These are phyloP conservation scores for Pocillopora grandis DNA, from an alignment of 92 coral and sea anemone species.

Conservation along the genomic window DNA sequence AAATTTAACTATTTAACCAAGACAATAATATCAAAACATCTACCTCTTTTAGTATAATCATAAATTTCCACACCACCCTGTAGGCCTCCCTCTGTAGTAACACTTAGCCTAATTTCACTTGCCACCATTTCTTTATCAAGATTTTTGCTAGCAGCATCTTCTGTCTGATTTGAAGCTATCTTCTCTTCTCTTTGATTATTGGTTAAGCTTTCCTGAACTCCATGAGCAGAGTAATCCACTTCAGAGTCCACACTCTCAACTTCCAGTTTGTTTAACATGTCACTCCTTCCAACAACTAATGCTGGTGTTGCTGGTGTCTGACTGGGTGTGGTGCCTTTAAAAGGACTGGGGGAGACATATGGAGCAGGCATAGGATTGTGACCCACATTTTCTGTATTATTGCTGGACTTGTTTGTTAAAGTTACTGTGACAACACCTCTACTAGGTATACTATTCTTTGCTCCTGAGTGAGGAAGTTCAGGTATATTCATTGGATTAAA, in stretches of 20 bases:
- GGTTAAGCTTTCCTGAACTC: neutral
- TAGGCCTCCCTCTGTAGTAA: slow-evolving; percentile 52
- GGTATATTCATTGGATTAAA: slow-evolving; percentile 69
- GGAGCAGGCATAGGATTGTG: slow-evolving; percentile 50
- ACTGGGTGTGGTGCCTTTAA: slow-evolving; percentile 17
- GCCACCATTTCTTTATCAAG: slow-evolving; percentile 18
- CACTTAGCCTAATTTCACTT: slow-evolving; percentile 43
- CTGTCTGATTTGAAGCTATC: neutral
- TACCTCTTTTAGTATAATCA: slow-evolving; percentile 63
- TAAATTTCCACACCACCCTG: slow-evolving; percentile 64
- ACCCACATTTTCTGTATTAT: slow-evolving; percentile 49
- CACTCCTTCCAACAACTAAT: neutral
- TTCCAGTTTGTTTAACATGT: slow-evolving; percentile 16
- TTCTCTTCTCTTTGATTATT: neutral
- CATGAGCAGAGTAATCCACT: neutral
- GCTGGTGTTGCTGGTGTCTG: slow-evolving; percentile 22
- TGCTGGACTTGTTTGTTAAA: slow-evolving; percentile 53
- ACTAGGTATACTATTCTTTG: slow-evolving; percentile 50
- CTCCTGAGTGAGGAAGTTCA: slow-evolving; percentile 54
- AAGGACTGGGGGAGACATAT: slow-evolving; percentile 21
- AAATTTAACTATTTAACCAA: neutral
- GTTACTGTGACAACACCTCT: slow-evolving; percentile 53
- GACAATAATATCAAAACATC: neutral
- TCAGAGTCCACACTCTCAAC: slow-evolving; percentile 52
- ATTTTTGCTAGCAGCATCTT: neutral